phyloP scores from a whole-genome alignment of 2,888 invertebrate species.

The Ptychoptera albimana region DNA sequence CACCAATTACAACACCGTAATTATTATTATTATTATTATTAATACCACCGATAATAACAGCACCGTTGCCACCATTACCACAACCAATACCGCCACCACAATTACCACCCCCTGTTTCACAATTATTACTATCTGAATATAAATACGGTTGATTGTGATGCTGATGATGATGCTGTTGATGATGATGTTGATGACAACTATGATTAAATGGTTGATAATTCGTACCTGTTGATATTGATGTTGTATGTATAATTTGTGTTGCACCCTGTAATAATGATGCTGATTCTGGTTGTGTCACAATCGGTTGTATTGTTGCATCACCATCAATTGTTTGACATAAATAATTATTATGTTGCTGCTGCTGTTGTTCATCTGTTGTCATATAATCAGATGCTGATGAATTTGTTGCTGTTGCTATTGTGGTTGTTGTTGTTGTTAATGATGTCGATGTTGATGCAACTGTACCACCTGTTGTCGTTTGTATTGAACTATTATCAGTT shows the following conservation, averaged over 20 bases:
- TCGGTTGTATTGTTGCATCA: constrained; percentile 21
- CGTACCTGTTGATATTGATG: no score
- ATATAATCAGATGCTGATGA: no score
- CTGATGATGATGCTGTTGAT: constrained; percentile 13
- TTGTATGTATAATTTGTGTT: no score
- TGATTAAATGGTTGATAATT: no score
- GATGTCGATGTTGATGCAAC: constrained; percentile 5
- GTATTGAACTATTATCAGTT: constrained; percentile 33
- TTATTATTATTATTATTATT: constrained; percentile 17
- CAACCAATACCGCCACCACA: constrained; percentile 9
- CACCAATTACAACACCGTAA: background rate
- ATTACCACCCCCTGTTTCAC: constrained; percentile 13
- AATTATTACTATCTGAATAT: background rate
- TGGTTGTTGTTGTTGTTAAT: constrained; percentile 2
- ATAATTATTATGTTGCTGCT: background rate
- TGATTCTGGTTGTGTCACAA: constrained; percentile 30
- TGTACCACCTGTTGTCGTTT: constrained; percentile 15
- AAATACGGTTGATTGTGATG: background rate
- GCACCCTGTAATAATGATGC: constrained; percentile 6
- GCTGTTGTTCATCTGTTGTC: background rate
- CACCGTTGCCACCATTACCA: constrained; percentile 8
- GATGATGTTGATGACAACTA: no score
- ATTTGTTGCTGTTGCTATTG: background rate
- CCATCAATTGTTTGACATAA: constrained; percentile 9
- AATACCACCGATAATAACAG: constrained; percentile 14